Conservation (phyloP, 2,113 vertebrate genomes). For the Tenebrosternarchus preto region DNA sequence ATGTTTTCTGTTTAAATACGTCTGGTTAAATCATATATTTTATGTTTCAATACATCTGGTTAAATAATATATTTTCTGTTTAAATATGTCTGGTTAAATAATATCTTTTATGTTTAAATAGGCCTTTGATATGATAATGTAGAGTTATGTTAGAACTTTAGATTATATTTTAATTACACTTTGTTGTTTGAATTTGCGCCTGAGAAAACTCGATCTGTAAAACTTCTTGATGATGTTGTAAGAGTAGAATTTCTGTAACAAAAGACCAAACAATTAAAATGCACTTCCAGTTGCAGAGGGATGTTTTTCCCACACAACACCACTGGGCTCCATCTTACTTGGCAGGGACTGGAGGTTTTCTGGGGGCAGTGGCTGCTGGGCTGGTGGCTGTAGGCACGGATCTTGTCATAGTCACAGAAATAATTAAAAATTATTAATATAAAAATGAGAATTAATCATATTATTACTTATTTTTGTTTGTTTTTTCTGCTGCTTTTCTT, state of each 20-base stretch:
- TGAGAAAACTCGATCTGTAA: constrained; percentile 48
- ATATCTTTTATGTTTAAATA: too few species aligned
- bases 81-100: too few species aligned
- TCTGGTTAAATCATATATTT: too few species aligned
- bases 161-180: constrained; percentile 14
- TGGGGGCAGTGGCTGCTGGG: neutral
- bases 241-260: constrained; percentile 23
- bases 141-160: too few species aligned
- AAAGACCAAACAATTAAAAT: neutral
- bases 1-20: too few species aligned
- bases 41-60: too few species aligned
- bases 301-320: too few species aligned
- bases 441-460: too few species aligned
- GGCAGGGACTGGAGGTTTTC: constrained; percentile 43
- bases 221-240: constrained; percentile 13
- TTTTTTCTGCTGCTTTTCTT: too few species aligned
- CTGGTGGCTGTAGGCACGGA: neutral
- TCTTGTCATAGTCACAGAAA: neutral
- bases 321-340: constrained; percentile 25
- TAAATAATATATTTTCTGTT: too few species aligned
- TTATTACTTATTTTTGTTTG: too few species aligned
- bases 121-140: too few species aligned
- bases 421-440: neutral
- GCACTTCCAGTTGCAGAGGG: neutral
- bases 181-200: constrained; percentile 32